These are phyloP conservation scores for Drosophila jambulina DNA, from an alignment of 1,140 invertebrate genomes.

Conservation along the genomic window DNA sequence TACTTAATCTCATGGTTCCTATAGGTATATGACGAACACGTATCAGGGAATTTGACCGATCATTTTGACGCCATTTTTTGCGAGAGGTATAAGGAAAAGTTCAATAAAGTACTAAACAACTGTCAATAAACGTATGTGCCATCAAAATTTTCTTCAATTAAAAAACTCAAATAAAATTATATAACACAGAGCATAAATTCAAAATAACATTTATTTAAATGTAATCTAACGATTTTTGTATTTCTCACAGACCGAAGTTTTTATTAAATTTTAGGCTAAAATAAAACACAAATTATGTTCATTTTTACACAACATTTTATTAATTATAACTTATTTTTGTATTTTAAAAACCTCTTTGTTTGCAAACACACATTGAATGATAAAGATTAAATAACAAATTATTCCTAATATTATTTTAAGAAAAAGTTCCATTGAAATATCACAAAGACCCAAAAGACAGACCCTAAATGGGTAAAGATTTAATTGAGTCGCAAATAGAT, in stretches of 20 bases:
- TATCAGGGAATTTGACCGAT: conserved; percentile 24
- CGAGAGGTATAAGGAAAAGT: conserved; percentile 54
- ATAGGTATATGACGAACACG: conserved; percentile 24
- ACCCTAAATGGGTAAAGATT: conserved; percentile 9
- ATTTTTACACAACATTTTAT: neutral
- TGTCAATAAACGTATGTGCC: conserved; percentile 6
- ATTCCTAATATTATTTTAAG: neutral
- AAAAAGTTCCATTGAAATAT: conserved; percentile 4
- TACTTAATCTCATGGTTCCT: neutral
- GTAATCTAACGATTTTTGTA: neutral
- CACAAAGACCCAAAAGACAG: neutral
- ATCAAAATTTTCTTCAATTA: neutral
- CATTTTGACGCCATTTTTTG: conserved; percentile 61
- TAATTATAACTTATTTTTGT: neutral
- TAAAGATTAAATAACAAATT: neutral
- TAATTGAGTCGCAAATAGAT: neutral
- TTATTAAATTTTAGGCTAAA: neutral
- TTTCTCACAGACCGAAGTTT: neutral
- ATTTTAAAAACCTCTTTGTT: neutral
- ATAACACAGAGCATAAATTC: too few species aligned
- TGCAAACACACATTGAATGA: neutral
- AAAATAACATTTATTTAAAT: neutral
- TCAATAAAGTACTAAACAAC: conserved; percentile 36
- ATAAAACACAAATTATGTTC: neutral
- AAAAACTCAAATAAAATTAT: too few species aligned